Conservation (phyloP, 2,113 vertebrate species). For the Panthera tigris region DNA sequence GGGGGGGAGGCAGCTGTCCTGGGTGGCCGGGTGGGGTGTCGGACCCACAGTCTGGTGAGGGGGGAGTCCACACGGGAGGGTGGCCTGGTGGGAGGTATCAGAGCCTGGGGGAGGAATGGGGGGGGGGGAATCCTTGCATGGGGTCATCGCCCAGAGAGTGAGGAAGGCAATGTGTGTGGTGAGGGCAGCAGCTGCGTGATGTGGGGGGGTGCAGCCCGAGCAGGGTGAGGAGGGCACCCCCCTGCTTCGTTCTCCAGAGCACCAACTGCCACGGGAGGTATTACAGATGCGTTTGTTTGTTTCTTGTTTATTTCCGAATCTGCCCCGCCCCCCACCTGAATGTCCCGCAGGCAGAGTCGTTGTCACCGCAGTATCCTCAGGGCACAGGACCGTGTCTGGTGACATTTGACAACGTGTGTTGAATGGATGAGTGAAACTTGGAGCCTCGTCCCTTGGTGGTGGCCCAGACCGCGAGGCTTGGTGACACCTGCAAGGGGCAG, state of each 20-base stretch:
- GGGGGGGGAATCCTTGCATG: rapidly evolving
- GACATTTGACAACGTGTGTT: neutral
- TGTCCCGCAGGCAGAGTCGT: neutral
- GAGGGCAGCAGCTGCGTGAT: neutral
- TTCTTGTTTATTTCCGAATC: neutral
- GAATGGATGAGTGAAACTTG: neutral
- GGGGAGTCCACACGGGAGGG: neutral
- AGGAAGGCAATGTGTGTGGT: neutral
- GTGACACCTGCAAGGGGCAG: neutral
- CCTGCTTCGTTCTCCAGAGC: neutral
- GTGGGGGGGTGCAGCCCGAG: too few species aligned
- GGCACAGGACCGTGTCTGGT: too few species aligned
- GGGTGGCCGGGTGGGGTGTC: neutral
- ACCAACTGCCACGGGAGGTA: rapidly evolving
- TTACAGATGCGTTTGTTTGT: too few species aligned
- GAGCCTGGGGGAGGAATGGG: too few species aligned
- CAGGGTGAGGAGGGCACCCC: neutral
- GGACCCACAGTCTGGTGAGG: neutral
- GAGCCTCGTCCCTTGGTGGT: neutral
- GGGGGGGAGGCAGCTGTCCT: neutral
- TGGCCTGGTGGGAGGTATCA: neutral
- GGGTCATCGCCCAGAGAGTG: neutral
- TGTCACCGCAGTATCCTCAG: neutral
- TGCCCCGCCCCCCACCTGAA: neutral
- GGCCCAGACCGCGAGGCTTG: neutral